phyloP scores from a whole-genome alignment of 2,113 vertebrate genomes.

The Sula dactylatra region DNA sequence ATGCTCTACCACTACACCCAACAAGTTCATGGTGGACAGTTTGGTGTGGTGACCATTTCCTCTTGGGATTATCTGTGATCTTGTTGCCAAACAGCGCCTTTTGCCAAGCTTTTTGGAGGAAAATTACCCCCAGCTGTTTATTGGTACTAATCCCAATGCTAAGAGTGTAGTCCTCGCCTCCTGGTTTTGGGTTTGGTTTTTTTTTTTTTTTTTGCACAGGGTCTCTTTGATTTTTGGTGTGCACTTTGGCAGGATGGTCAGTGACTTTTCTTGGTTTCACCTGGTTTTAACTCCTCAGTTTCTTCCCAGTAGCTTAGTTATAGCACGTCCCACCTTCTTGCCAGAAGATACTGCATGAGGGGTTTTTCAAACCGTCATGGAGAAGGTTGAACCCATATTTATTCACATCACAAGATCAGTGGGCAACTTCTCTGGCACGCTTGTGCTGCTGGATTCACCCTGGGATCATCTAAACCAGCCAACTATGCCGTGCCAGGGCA shows the following conservation, averaged over 20 bases:
- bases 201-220: background rate
- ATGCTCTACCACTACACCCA: background rate
- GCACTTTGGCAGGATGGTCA: background rate
- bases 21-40: background rate
- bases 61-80: background rate
- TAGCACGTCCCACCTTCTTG: background rate
- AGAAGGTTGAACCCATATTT: background rate
- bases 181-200: no score
- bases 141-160: background rate
- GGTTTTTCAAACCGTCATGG: background rate
- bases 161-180: background rate
- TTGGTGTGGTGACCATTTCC: background rate
- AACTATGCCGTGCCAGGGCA: background rate
- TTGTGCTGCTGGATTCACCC: background rate
- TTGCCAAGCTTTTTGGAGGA: slow-evolving; percentile 26
- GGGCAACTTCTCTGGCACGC: background rate
- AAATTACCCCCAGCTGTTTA: background rate
- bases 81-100: slow-evolving; percentile 54
- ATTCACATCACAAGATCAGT: background rate
- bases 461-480: background rate
- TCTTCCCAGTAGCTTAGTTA: background rate
- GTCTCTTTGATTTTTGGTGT: background rate
- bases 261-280: background rate
- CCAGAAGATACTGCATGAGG: background rate
- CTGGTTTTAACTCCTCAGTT: background rate